phyloP scores from a whole-genome alignment of 1,140 invertebrate species.

The Drosophila serrata region DNA sequence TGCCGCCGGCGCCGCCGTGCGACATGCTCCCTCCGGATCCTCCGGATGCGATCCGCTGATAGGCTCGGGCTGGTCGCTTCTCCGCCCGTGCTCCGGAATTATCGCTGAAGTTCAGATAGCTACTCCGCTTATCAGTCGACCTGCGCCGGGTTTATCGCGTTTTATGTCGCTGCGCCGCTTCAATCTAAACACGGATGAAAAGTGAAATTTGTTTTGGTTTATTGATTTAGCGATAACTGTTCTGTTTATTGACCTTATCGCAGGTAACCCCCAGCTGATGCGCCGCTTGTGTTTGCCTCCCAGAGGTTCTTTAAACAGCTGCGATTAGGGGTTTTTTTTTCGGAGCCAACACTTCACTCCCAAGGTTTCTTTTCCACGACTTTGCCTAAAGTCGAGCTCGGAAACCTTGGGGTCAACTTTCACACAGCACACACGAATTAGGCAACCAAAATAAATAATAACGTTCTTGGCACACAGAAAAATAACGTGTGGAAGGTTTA shows the following conservation, averaged over 20 bases:
- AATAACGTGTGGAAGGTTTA: not conserved
- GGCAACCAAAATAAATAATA: conserved; percentile 19
- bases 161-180: conserved; percentile 39
- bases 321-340: conserved; percentile 18
- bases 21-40: conserved; percentile 63
- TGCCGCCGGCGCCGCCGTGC: conserved; percentile 71
- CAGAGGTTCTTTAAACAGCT: conserved; percentile 63
- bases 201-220: conserved; percentile 71
- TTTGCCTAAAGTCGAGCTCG: conserved; percentile 16
- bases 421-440: conserved; percentile 25
- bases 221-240: conserved; percentile 62
- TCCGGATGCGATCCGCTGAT: conserved; percentile 32
- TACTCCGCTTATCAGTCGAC: conserved; percentile 41
- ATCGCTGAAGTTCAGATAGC: conserved; percentile 28
- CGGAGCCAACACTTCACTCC: conserved; percentile 1
- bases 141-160: conserved; percentile 39
- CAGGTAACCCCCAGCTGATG: conserved; percentile 26
- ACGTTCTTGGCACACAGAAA: not conserved
- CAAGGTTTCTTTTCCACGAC: conserved; percentile 34
- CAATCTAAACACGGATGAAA: conserved; percentile 54
- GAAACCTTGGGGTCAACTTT: conserved; percentile 42
- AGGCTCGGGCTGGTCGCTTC: conserved; percentile 11
- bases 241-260: conserved; percentile 43
- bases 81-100: conserved; percentile 4
- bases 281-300: conserved; percentile 24